Base-by-base conservation (phyloP, 2,113 vertebrate genomes). In the Passer domesticus region DNA sequence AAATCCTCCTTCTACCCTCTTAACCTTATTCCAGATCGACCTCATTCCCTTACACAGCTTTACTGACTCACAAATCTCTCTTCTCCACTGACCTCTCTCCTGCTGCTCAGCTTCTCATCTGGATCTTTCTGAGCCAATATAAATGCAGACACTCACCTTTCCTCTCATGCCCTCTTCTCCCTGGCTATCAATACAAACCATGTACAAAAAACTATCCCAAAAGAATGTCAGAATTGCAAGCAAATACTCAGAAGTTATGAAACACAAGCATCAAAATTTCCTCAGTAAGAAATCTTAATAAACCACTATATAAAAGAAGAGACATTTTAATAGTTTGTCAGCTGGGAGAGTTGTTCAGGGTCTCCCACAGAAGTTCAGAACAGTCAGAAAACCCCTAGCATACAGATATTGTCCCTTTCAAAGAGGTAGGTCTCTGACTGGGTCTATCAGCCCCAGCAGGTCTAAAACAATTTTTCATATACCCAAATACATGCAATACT, bases 11-110 rank as follows among this genome's bases (percentile, higher is more conserved):
- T 90, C 74, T 60, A 94, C 90, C 64, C 95, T 95, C 89, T 94
- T 96, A 94, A 96, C 92, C 95, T 90, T 92, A 96, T 90, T 95
- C 86, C 92, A 91, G 77, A 90, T 75, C 69, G 19, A 95, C 88
- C 88, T 93, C 86, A 79, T 93, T 86, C 83, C 56, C 58, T 89
- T 90, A 91, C 87, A 69, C 73, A 87, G 90, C 69, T 92, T 93
- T 83, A 83, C 64, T 92, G 92, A 95, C 90, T 88, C 72, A 92
- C 75, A 96, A 89, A 97, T 78, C 64, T 89, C 89, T 88, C 52
- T 93, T 90, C 85, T 95, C 85, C 63, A 78, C 67, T 96, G 92
- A 97, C 93, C 93, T 93, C 93, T 93, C 83, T 88, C 80, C 83
- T 46, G 87, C 70, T 91, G 28, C 72, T 90, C 76, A 87, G 41